phyloP scores from a whole-genome alignment of 2,888 invertebrate genomes.

The Torymus auratus region DNA sequence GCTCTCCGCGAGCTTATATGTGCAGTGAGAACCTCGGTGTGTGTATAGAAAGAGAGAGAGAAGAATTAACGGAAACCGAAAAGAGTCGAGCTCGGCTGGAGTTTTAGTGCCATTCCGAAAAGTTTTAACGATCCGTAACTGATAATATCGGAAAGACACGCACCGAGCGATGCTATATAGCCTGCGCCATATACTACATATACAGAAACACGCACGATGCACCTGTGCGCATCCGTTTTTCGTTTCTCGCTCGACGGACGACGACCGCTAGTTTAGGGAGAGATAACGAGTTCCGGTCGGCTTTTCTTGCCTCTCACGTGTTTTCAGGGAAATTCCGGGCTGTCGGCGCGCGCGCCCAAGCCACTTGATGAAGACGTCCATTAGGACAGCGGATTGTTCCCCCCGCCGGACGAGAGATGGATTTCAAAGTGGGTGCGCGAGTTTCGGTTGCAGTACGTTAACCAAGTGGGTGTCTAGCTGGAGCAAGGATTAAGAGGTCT shows the following conservation, averaged over 20 bases:
- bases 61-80: slow-evolving; percentile 54
- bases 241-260: not conserved
- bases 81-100: not conserved
- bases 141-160: slow-evolving; percentile 54
- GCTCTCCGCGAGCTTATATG: too few relatives aligned
- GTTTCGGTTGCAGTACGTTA: too few relatives aligned
- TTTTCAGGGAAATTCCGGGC: slow-evolving; percentile 24
- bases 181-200: too few relatives aligned
- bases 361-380: too few relatives aligned
- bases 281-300: slow-evolving; percentile 32
- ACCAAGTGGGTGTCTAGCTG: too few relatives aligned
- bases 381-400: too few relatives aligned
- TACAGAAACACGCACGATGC: not conserved
- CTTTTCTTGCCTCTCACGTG: not conserved
- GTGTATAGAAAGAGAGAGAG: too few relatives aligned
- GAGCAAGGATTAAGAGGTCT: too few relatives aligned
- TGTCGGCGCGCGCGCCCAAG: not conserved
- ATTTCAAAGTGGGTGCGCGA: too few relatives aligned
- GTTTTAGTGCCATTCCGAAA: slow-evolving; percentile 55
- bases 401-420: too few relatives aligned
- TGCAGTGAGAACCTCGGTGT: slow-evolving; percentile 7
- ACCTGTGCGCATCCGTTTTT: slow-evolving; percentile 38
- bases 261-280: not conserved
- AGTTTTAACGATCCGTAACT: slow-evolving; percentile 51
- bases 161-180: not conserved